A percentile compares a stretch with the other conserved stretches of the same genome.
These are phyloP conservation scores for Toxotes jaculatrix DNA, from an alignment of 2,113 vertebrate genomes.

Conservation along the genomic window DNA sequence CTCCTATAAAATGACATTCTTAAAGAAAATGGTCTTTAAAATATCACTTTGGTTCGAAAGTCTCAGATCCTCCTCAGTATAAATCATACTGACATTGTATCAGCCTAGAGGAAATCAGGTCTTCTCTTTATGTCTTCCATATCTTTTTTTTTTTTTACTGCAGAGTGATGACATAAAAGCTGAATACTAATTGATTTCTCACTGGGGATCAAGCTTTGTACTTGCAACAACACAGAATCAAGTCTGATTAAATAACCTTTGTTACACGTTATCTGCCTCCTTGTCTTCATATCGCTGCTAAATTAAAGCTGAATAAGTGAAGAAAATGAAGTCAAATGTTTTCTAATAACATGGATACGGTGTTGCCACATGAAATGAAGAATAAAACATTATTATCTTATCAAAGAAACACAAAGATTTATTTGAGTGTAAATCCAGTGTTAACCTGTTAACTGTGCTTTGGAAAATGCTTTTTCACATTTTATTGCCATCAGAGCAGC, in stretches of 20 bases:
- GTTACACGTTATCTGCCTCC: constrained; percentile 31
- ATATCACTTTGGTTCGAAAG: constrained; percentile 3
- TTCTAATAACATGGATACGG: constrained; percentile 13
- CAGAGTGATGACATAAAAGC: constrained; percentile 60
- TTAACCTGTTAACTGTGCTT: constrained; percentile 4
- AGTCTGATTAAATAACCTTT: constrained; percentile 52
- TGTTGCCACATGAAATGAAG: constrained; percentile 2
- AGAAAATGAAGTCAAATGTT: constrained; percentile 21
- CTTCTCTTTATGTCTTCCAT: constrained; percentile 22
- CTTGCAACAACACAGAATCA: constrained; percentile 32
- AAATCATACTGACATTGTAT: constrained; percentile 29
- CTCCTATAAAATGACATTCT: constrained; percentile 26
- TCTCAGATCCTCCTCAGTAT: constrained; percentile 9
- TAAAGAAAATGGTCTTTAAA: constrained; percentile 38
- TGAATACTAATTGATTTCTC: constrained; percentile 63
- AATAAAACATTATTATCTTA: constrained; percentile 25
- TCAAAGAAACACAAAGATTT: constrained; percentile 32
- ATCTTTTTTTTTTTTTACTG: constrained; percentile 36
- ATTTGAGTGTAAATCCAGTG: constrained; percentile 21
- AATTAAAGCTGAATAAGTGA: constrained; percentile 40
- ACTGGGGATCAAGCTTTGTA: constrained; percentile 39
- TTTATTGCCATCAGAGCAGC: constrained; percentile 13
- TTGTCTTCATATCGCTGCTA: constrained; percentile 16
- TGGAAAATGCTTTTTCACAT: constrained; percentile 1
- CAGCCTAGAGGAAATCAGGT: constrained; percentile 28